phyloP scores from a whole-genome alignment of 2,888 invertebrate species.

The Invenusta paracnida region DNA sequence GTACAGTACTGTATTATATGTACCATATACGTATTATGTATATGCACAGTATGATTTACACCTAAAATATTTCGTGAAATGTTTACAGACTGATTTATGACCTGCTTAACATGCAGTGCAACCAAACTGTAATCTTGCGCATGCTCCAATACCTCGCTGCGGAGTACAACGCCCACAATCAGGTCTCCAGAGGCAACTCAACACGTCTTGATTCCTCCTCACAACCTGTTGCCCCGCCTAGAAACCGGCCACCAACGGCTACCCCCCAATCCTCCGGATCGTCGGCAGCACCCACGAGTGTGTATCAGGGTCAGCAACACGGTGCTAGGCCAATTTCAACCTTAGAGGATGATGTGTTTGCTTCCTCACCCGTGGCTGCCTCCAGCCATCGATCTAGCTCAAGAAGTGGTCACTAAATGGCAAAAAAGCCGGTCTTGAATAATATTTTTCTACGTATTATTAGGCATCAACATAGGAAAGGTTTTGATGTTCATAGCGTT shows the following conservation, averaged over 20 bases:
- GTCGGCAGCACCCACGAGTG: neutral
- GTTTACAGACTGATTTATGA: neutral
- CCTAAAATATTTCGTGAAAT: too few species aligned
- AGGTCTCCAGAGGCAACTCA: neutral
- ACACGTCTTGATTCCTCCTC: neutral
- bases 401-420: neutral
- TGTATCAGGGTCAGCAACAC: neutral
- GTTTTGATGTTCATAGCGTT: too few species aligned
- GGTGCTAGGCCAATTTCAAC: neutral
- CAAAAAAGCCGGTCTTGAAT: too few species aligned
- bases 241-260: neutral
- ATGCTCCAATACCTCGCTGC: neutral
- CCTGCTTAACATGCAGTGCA: conserved; percentile 17
- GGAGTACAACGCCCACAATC: neutral
- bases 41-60: too few species aligned
- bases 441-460: too few species aligned
- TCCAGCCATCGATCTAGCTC: neutral
- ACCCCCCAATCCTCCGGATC: neutral
- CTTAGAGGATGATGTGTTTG: neutral
- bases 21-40: too few species aligned
- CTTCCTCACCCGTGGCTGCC: neutral
- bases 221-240: neutral
- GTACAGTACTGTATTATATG: too few species aligned
- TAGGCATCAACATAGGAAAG: too few species aligned
- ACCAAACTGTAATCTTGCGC: neutral